Evolutionary conservation across 2,797 vertebrate genomes (phyloP).

Genomic region (Gobio occitaniae): DNA sequence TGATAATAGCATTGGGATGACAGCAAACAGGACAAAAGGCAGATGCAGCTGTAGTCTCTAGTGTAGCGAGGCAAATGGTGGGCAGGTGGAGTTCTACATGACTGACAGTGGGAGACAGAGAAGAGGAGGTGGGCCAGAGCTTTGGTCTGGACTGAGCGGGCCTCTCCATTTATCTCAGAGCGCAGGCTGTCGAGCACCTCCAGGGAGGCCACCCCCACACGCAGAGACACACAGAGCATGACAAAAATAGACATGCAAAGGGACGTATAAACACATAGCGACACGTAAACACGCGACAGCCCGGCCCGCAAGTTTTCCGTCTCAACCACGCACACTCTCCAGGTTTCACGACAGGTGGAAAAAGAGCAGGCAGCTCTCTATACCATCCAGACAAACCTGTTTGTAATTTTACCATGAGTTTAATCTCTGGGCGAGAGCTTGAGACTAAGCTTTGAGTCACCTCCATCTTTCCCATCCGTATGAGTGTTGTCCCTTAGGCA

Average conservation of each 20-base stretch:
- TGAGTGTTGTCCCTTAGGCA: constrained; percentile 21
- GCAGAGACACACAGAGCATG: constrained; percentile 26
- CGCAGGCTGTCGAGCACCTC: constrained; percentile 39
- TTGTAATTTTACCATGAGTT: constrained; percentile 49
- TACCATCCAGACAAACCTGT: constrained; percentile 60
- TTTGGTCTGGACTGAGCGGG: constrained; percentile 41
- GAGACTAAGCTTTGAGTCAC: constrained; percentile 52
- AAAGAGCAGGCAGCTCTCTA: constrained; percentile 37
- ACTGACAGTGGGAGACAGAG: constrained; percentile 50
- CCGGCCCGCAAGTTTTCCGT: constrained; percentile 52
- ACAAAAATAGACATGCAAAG: constrained; percentile 59
- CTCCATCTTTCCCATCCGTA: constrained; percentile 12
- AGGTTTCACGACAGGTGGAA: constrained; percentile 57
- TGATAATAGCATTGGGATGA: constrained; percentile 14
- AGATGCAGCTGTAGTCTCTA: constrained; percentile 27
- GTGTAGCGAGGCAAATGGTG: constrained; percentile 11
- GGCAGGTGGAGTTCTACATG: constrained; percentile 53
- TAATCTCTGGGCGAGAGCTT: constrained; percentile 55
- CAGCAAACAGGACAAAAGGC: constrained; percentile 7
- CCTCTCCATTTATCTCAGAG: constrained; percentile 29
- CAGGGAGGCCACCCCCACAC: constrained; percentile 50
- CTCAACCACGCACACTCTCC: constrained; percentile 54
- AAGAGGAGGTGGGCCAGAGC: constrained; percentile 17
- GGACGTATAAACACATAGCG: constrained; percentile 44
- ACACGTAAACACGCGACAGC: constrained; percentile 45